Percentiles rank a stretch among this genome's conserved stretches.
These are phyloP conservation scores for Dinomys branickii DNA, from an alignment of 2,113 vertebrate genomes.

Conservation along the genomic window DNA sequence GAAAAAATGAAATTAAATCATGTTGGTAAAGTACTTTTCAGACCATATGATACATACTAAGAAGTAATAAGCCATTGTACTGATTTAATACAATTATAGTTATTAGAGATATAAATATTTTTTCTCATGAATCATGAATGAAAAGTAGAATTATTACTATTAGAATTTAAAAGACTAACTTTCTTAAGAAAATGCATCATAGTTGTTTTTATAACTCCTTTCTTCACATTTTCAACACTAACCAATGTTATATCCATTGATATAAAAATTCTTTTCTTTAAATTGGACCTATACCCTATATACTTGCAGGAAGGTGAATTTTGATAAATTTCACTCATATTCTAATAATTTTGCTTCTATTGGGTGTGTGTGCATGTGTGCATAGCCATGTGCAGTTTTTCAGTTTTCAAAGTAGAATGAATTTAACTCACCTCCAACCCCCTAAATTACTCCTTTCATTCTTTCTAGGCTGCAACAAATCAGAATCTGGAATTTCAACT, in stretches of 20 bases:
- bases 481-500: background rate
- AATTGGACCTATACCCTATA: background rate
- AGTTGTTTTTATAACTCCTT: background rate
- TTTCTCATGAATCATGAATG: background rate
- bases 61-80: slow-evolving; percentile 2
- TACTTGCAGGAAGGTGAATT: background rate
- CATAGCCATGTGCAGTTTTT: background rate
- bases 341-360: background rate
- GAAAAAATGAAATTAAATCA: background rate
- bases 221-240: background rate
- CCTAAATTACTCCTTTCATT: background rate
- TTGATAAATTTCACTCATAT: background rate
- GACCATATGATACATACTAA: background rate
- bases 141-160: slow-evolving; percentile 44
- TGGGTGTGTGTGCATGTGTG: background rate
- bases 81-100: background rate
- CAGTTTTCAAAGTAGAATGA: background rate
- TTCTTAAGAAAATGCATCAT: background rate
- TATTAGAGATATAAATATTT: background rate
- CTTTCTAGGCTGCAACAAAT: background rate
- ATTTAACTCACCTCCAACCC: background rate
- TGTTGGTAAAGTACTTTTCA: background rate
- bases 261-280: background rate
- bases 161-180: slow-evolving; percentile 6
- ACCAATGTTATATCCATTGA: background rate